A percentile compares a stretch with the other conserved stretches of the same genome.
Evolutionary conservation across 2,113 vertebrate species (phyloP).

Genomic region (Hemibagrus wyckioides): DNA sequence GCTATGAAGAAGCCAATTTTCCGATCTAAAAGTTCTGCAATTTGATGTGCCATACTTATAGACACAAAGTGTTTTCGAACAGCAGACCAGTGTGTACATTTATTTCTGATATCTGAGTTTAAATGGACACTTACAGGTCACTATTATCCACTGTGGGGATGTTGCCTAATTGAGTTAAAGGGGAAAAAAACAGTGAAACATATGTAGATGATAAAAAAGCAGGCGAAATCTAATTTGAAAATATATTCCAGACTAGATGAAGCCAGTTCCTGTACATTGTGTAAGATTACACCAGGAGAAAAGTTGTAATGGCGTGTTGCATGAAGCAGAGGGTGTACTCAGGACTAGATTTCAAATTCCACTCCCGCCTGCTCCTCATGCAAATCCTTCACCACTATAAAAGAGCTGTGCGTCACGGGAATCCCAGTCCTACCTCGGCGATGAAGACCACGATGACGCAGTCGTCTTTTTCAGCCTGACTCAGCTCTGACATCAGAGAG

Average conservation of each 20-base stretch:
- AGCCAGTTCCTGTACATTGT: not conserved
- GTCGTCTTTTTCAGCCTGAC: slow-evolving; percentile 89
- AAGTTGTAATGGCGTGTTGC: not conserved
- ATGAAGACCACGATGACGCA: slow-evolving; percentile 95
- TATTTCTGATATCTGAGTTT: not conserved
- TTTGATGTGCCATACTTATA: not conserved
- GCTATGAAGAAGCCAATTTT: not conserved
- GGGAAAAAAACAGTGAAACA: not conserved
- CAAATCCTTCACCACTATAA: not conserved
- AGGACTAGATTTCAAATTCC: not conserved
- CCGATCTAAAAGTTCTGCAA: not conserved
- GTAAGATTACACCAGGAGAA: not conserved
- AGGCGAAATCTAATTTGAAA: not conserved
- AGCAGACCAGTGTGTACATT: not conserved
- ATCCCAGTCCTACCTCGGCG: slow-evolving; percentile 81
- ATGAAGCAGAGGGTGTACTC: not conserved
- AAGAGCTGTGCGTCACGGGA: not conserved
- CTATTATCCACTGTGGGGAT: not conserved
- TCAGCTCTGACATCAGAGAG: slow-evolving; percentile 95
- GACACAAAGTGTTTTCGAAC: not conserved
- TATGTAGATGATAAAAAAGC: not conserved
- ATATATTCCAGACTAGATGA: not conserved
- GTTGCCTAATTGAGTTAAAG: not conserved
- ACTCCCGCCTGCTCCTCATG: not conserved
- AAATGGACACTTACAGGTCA: not conserved